A percentile compares a stretch with the other conserved stretches of the same genome.
phyloP scores from a whole-genome alignment of 2,888 invertebrate species.

The Lutraria lutraria region DNA sequence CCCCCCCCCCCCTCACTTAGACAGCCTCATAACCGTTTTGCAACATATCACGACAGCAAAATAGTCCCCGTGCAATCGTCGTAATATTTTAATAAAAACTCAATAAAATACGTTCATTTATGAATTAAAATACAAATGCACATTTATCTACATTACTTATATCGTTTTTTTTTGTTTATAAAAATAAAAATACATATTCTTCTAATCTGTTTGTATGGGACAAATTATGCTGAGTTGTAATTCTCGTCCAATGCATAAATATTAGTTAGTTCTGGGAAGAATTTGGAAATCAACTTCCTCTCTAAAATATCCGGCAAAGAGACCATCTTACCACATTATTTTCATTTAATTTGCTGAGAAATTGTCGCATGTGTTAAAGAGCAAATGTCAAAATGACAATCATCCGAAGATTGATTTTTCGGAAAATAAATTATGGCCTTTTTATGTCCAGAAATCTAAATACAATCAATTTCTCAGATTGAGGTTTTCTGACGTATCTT shows the following conservation, averaged over 20 bases:
- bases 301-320: background rate
- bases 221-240: background rate
- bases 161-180: no score
- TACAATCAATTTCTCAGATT: background rate
- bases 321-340: conserved; percentile 2
- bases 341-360: conserved; percentile 5
- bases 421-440: background rate
- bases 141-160: no score
- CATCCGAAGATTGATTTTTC: background rate
- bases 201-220: no score
- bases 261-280: background rate
- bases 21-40: no score
- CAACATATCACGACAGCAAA: no score
- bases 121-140: no score
- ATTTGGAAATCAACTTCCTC: conserved; percentile 10
- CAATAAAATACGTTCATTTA: no score
- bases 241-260: background rate
- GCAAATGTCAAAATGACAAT: conserved; percentile 12
- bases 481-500: background rate
- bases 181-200: no score
- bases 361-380: conserved; percentile 1
- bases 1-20: no score
- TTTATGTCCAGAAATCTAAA: background rate
- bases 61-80: no score
- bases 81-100: no score